phyloP scores from a whole-genome alignment of 2,888 invertebrate species.

The Merodon equestris region DNA sequence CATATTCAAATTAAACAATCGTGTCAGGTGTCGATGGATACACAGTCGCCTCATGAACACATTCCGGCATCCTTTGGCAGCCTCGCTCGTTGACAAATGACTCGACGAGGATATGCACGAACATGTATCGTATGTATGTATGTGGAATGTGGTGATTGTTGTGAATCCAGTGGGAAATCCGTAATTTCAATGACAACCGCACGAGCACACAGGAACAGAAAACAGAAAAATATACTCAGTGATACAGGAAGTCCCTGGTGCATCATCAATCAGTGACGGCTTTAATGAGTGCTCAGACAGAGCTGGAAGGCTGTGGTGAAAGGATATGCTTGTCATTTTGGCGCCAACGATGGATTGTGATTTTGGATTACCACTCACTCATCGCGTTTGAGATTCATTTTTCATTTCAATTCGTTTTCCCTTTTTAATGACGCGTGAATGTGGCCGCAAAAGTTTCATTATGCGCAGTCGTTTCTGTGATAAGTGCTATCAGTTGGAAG shows the following conservation, averaged over 20 bases:
- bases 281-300: constrained; percentile 24
- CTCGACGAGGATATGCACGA: neutral
- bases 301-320: too few relatives aligned
- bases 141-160: neutral
- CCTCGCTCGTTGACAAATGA: constrained; percentile 32
- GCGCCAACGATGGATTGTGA: neutral
- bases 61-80: neutral
- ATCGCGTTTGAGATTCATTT: too few relatives aligned
- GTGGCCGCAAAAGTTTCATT: too few relatives aligned
- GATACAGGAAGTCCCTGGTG: constrained; percentile 5
- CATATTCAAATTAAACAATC: constrained; percentile 43
- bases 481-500: too few relatives aligned
- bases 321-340: constrained; percentile 12
- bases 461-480: too few relatives aligned
- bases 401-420: too few relatives aligned
- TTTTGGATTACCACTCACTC: neutral
- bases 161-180: constrained; percentile 22
- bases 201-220: neutral
- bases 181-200: neutral
- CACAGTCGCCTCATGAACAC: neutral
- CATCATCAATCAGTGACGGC: constrained; percentile 29
- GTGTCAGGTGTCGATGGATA: constrained; percentile 31
- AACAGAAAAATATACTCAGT: neutral
- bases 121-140: too few relatives aligned
- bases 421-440: too few relatives aligned